Conservation (phyloP, 2,888 invertebrate species). For the Pachymerium ferrugineum region DNA sequence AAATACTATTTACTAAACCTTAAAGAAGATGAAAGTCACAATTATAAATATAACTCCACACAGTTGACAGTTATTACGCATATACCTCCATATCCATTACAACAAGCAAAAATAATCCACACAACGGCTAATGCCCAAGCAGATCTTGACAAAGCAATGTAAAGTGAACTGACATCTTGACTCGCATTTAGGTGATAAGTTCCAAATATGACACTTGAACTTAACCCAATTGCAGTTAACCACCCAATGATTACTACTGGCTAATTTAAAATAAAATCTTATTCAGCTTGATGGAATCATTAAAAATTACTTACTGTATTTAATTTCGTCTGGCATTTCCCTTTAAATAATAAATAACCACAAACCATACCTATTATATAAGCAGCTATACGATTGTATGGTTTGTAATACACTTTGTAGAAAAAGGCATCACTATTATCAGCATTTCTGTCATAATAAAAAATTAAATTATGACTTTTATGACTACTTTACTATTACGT, state of each 20-base stretch:
- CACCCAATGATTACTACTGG: neutral
- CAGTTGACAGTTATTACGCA: too few relatives aligned
- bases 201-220: neutral
- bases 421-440: too few relatives aligned
- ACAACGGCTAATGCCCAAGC: constrained; percentile 48
- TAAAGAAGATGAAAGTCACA: constrained; percentile 40
- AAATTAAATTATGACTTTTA: too few relatives aligned
- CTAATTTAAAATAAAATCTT: neutral
- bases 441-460: too few relatives aligned
- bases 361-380: neutral
- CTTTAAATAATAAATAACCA: neutral
- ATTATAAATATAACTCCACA: too few relatives aligned
- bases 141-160: constrained; percentile 44
- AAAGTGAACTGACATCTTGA: constrained; percentile 36
- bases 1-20: constrained; percentile 22
- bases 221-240: neutral
- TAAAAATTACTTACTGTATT: neutral
- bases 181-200: neutral
- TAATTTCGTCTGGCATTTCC: constrained; percentile 45
- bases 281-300: too few relatives aligned
- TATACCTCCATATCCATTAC: constrained; percentile 48
- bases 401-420: neutral
- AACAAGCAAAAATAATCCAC: constrained; percentile 52
- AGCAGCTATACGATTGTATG: neutral
- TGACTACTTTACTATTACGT: too few relatives aligned